phyloP scores from a whole-genome alignment of 2,113 vertebrate genomes.

The Siniperca chuatsi region DNA sequence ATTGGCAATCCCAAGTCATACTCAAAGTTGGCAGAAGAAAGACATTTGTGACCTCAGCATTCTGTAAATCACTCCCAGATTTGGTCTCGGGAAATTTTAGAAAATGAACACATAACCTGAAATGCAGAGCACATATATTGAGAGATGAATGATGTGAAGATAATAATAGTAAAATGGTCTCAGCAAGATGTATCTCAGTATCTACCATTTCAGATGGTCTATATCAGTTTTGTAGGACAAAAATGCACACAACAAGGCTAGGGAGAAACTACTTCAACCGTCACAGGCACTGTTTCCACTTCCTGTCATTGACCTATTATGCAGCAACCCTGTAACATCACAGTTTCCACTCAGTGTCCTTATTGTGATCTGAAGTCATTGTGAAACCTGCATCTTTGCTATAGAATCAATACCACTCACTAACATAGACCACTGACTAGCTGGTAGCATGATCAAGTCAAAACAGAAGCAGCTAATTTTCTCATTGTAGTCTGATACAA shows the following conservation, averaged over 20 bases:
- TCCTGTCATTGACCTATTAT: slow-evolving; percentile 66
- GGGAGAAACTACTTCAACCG: not conserved
- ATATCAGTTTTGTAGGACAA: not conserved
- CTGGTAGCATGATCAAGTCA: not conserved
- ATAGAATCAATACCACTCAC: not conserved
- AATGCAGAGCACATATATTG: not conserved
- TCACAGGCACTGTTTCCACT: slow-evolving; percentile 58
- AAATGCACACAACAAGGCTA: not conserved
- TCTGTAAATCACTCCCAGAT: no score
- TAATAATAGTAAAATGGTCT: not conserved
- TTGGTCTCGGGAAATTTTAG: not conserved
- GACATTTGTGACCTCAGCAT: not conserved
- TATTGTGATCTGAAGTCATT: not conserved
- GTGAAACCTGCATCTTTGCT: slow-evolving; percentile 8
- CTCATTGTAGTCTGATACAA: not conserved
- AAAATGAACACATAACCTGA: not conserved
- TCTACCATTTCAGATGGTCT: not conserved
- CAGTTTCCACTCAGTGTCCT: slow-evolving; percentile 55
- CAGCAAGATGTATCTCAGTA: not conserved
- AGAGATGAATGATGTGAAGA: not conserved
- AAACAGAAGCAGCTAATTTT: not conserved
- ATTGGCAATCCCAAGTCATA: not conserved
- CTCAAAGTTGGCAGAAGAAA: no score
- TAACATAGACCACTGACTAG: not conserved
- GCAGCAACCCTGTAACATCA: not conserved